Evolutionary conservation across 2,113 vertebrate species (phyloP).

Genomic region (Mobula birostris): DNA sequence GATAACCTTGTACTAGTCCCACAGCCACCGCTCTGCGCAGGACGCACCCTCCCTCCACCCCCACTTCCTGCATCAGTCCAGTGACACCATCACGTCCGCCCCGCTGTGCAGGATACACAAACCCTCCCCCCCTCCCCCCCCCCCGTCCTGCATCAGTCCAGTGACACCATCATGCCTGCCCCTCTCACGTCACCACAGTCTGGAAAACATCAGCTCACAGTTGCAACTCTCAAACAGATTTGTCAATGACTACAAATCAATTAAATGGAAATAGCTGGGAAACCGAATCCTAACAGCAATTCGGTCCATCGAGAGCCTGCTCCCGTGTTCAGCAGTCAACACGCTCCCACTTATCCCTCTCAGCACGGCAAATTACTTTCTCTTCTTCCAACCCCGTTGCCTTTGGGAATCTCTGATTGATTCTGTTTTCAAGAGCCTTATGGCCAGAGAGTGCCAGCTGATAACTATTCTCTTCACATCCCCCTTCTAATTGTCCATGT

Average conservation of each 20-base stretch:
- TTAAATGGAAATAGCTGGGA: neutral
- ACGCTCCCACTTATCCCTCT: too few species aligned
- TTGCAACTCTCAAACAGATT: neutral
- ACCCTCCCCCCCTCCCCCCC: neutral
- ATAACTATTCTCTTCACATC: too few species aligned
- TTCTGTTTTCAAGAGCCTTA: too few species aligned
- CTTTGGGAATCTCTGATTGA: too few species aligned
- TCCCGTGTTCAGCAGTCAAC: too few species aligned
- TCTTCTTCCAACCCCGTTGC: too few species aligned
- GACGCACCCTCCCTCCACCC: neutral
- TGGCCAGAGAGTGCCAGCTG: too few species aligned
- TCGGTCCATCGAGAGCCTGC: too few species aligned
- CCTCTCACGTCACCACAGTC: neutral
- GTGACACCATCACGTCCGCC: neutral
- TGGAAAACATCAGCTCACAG: neutral
- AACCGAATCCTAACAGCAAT: too few species aligned
- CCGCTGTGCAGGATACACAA: neutral
- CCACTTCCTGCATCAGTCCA: neutral
- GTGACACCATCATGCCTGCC: neutral
- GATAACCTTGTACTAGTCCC: too few species aligned
- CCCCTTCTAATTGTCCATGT: too few species aligned
- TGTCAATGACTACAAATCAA: neutral
- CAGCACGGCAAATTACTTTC: too few species aligned
- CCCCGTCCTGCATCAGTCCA: neutral
- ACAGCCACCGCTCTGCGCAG: neutral